phyloP scores from a whole-genome alignment of 2,113 vertebrate genomes.

The Passer domesticus region DNA sequence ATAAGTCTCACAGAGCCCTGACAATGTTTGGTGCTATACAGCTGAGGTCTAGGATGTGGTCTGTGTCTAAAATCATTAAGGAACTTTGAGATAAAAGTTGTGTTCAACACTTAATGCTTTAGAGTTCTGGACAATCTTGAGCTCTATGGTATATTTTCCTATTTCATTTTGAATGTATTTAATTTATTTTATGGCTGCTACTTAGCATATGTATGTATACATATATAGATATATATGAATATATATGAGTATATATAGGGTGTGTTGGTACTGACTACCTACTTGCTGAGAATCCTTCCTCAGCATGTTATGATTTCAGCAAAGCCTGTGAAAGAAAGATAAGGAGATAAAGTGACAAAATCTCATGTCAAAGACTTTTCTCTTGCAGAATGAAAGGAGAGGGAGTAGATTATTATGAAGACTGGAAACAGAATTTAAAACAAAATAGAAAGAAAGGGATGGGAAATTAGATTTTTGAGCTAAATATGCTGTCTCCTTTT shows the following conservation, averaged over 20 bases:
- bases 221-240: rapidly evolving
- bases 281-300: neutral
- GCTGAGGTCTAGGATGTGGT: neutral
- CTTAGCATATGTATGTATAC: neutral
- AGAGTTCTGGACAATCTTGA: neutral
- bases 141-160: neutral
- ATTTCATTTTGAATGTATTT: neutral
- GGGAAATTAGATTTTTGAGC: neutral
- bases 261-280: neutral
- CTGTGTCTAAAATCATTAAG: neutral
- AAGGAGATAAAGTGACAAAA: neutral
- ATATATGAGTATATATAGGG: neutral
- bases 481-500: neutral
- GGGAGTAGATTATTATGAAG: neutral
- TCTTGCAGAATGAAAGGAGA: neutral
- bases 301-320: neutral
- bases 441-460: neutral
- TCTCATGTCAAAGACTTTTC: neutral
- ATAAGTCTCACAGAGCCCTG: neutral
- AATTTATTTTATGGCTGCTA: neutral
- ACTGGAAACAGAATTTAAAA: neutral
- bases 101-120: neutral
- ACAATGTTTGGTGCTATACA: neutral
- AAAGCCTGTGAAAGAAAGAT: neutral
- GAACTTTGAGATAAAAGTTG: neutral